Conservation (phyloP, 2,797 vertebrate genomes). For the Anguilla anguilla region DNA sequence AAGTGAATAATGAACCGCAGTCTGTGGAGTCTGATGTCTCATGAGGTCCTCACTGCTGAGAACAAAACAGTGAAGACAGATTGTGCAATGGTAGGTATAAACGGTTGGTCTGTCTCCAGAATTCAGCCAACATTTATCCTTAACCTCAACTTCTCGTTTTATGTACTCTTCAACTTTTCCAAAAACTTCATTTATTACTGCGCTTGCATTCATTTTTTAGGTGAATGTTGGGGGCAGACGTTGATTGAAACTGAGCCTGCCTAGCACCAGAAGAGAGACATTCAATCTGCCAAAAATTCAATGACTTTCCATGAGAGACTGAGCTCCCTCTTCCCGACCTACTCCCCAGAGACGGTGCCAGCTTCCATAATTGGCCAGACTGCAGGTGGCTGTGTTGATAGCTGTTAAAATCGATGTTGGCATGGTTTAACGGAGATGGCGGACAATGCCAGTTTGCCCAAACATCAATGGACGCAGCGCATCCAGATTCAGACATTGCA, state of each 20-base stretch:
- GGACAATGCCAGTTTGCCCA: not conserved
- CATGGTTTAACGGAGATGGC: not conserved
- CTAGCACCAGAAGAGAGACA: not conserved
- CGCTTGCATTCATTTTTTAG: not conserved
- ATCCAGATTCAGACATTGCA: not conserved
- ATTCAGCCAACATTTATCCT: not conserved
- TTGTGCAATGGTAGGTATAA: not conserved
- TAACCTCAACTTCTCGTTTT: not conserved
- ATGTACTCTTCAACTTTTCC: not conserved
- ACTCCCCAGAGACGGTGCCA: not conserved
- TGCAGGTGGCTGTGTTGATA: not conserved
- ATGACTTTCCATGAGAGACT: not conserved
- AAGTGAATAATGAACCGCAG: not conserved
- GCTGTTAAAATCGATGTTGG: conserved; percentile 5
- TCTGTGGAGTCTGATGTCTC: not conserved
- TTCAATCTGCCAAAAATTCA: not conserved
- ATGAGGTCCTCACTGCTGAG: not conserved
- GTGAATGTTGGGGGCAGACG: not conserved
- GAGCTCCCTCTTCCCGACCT: not conserved
- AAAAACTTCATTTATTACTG: not conserved
- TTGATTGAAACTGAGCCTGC: not conserved
- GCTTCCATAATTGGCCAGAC: not conserved
- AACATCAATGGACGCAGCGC: not conserved
- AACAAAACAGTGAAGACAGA: not conserved
- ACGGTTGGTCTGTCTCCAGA: not conserved